Evolutionary conservation across 2,888 invertebrate genomes (phyloP).

Genomic region (Ditylenchus weischeri): DNA sequence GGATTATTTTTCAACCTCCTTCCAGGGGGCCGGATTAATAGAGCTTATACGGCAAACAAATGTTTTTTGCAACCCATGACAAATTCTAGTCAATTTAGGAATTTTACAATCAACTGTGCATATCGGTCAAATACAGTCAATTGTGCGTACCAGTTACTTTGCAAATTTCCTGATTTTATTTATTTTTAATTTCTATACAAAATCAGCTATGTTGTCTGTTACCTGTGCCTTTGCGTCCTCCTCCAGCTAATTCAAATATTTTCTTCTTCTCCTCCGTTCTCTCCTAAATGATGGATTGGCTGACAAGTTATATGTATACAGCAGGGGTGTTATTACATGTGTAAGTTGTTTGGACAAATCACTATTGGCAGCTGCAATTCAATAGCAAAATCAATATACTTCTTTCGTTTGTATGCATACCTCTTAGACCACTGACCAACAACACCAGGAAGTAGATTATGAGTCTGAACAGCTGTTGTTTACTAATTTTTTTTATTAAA

Average conservation of each 20-base stretch:
- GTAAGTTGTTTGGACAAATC: slow-evolving; percentile 70
- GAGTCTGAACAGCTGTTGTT: slow-evolving; percentile 62
- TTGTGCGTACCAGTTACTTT: no score
- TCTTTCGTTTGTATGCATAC: not conserved
- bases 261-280: slow-evolving; percentile 87
- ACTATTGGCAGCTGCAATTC: slow-evolving; percentile 76
- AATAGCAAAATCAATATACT: not conserved
- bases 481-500: not conserved
- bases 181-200: no score
- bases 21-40: no score
- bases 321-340: slow-evolving; percentile 34
- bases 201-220: no score
- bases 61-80: no score
- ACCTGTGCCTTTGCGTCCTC: slow-evolving; percentile 17
- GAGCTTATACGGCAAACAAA: no score
- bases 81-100: no score
- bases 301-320: no score
- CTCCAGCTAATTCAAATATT: slow-evolving; percentile 75
- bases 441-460: slow-evolving; percentile 91
- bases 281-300: slow-evolving; percentile 65
- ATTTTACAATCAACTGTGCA: no score
- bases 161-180: no score
- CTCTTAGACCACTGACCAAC: slow-evolving; percentile 76
- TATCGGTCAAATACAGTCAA: no score
- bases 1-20: no score